These are phyloP conservation scores for Conistra vaccinii DNA, from an alignment of 2,888 invertebrate genomes.

Conservation along the genomic window DNA sequence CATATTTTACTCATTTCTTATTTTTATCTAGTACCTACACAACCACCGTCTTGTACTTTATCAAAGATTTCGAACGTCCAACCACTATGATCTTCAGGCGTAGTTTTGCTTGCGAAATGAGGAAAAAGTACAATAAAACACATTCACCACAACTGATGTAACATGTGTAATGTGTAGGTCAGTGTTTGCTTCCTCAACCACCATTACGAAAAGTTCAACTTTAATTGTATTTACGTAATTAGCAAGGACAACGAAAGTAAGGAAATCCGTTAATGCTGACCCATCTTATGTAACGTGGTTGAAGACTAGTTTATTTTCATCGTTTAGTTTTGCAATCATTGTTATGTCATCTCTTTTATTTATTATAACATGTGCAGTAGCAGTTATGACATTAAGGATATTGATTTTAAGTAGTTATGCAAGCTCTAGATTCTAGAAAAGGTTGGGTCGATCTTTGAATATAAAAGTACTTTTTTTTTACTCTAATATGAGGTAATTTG, in stretches of 20 bases:
- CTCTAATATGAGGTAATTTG: too few species aligned
- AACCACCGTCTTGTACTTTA: background rate
- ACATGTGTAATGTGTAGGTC: slow-evolving; percentile 42
- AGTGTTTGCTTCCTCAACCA: slow-evolving; percentile 45
- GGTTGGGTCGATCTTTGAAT: background rate
- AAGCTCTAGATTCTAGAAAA: slow-evolving; percentile 24
- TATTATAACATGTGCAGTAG: slow-evolving; percentile 49
- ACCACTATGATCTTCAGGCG: background rate
- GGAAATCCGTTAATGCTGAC: slow-evolving; percentile 82
- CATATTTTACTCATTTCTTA: background rate
- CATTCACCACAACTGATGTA: slow-evolving; percentile 36
- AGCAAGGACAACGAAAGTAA: slow-evolving; percentile 67
- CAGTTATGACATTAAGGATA: slow-evolving; percentile 16
- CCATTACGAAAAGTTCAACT: slow-evolving; percentile 42
- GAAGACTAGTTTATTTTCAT: slow-evolving; percentile 64
- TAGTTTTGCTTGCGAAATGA: slow-evolving; percentile 22
- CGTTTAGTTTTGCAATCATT: slow-evolving; percentile 67
- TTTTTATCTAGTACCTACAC: background rate
- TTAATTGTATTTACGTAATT: slow-evolving; percentile 63
- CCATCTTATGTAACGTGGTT: slow-evolving; percentile 72
- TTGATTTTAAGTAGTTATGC: slow-evolving; percentile 24
- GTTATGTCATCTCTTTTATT: slow-evolving; percentile 64
- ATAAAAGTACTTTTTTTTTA: background rate
- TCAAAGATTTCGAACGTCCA: background rate
- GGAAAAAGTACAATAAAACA: slow-evolving; percentile 45